These are phyloP conservation scores for Egretta garzetta DNA, from an alignment of 2,113 vertebrate species.

Conservation along the genomic window DNA sequence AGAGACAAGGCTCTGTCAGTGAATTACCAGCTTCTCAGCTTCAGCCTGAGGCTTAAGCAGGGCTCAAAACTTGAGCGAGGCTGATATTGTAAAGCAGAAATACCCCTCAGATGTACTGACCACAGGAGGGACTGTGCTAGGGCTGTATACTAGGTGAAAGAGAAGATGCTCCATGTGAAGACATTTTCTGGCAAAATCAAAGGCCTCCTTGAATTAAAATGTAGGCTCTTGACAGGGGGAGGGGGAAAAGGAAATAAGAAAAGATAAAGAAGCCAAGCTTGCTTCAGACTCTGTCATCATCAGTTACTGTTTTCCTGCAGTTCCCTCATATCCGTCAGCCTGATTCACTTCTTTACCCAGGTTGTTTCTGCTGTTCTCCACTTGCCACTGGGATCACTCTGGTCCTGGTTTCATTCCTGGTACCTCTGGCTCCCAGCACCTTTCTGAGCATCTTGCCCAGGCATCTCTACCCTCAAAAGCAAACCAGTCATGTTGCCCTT, in stretches of 20 bases:
- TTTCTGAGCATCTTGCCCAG: neutral
- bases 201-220: neutral
- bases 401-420: neutral
- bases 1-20: neutral
- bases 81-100: neutral
- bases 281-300: neutral
- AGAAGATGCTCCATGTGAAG: neutral
- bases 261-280: neutral
- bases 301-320: neutral
- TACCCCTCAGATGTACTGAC: neutral
- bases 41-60: neutral
- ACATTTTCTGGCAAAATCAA: neutral
- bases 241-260: fast-evolving
- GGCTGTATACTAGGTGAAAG: neutral
- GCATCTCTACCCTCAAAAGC: neutral
- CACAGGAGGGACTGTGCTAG: neutral
- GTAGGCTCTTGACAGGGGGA: neutral
- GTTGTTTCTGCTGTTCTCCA: neutral
- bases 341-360: neutral
- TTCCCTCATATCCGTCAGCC: neutral
- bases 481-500: neutral
- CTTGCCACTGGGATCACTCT: neutral
- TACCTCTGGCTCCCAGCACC: neutral
- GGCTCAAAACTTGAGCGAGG: neutral
- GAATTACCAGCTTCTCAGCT: neutral